Percentiles rank a stretch among this genome's conserved stretches.
Evolutionary conservation across 1,140 invertebrate genomes (phyloP).

Genomic region (Akabosia matsudoensis): DNA sequence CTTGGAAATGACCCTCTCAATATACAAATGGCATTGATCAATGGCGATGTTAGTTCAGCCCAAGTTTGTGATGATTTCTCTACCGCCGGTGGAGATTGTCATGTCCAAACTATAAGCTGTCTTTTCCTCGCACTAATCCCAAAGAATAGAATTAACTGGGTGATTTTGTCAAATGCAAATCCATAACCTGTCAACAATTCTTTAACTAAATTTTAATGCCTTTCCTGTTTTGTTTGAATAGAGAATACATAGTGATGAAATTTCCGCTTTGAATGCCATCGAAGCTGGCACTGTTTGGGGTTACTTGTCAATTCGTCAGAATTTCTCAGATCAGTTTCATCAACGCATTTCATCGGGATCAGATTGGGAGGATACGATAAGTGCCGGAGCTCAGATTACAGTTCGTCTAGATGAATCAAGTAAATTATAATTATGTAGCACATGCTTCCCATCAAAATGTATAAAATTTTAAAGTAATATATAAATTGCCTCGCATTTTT

Average conservation of each 20-base stretch:
- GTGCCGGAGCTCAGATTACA: slow-evolving; percentile 73
- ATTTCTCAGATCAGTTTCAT: slow-evolving; percentile 63
- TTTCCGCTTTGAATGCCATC: slow-evolving; percentile 68
- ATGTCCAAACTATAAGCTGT: slow-evolving; percentile 10
- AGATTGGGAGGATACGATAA: slow-evolving; percentile 67
- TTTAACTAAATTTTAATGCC: too few relatives aligned
- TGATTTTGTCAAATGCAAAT: not conserved
- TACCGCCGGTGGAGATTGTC: not conserved
- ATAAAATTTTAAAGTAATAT: not conserved
- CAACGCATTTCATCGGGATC: slow-evolving; percentile 67
- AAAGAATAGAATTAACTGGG: not conserved
- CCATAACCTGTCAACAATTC: not conserved
- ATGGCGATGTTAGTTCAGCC: not conserved
- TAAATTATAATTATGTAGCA: too few relatives aligned
- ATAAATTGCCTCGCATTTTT: too few relatives aligned
- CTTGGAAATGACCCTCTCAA: not conserved
- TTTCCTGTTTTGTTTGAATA: slow-evolving; percentile 50
- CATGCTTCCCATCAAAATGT: too few relatives aligned
- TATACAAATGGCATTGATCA: not conserved
- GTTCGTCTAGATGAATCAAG: slow-evolving; percentile 88
- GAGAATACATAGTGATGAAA: slow-evolving; percentile 62
- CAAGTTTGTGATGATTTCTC: not conserved
- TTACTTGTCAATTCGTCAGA: slow-evolving; percentile 74
- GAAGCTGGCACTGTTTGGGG: slow-evolving; percentile 76
- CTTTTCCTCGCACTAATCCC: not conserved